A percentile compares a stretch with the other conserved stretches of the same genome.
Conservation (phyloP, 2,113 vertebrate genomes). For the Pollachius pollachius region DNA sequence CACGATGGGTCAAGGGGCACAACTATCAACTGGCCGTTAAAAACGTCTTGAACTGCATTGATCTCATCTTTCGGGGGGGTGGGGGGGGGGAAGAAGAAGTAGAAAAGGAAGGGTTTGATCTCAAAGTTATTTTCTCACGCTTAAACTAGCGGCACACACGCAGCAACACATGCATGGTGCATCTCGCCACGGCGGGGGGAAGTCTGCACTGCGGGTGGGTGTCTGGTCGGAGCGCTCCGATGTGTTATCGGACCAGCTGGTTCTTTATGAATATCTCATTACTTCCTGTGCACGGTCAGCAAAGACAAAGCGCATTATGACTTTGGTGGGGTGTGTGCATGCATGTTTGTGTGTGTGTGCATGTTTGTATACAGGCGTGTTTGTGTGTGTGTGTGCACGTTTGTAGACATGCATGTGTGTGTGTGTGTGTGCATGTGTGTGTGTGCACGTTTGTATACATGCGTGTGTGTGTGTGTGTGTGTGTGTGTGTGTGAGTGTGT, state of each 20-base stretch:
- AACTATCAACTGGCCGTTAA: no score
- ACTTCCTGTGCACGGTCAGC: conserved; percentile 50
- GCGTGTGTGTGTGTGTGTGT: conserved; percentile 11
- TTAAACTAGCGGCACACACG: no score
- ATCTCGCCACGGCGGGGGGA: neutral
- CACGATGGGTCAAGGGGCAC: no score
- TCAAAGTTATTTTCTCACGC: no score
- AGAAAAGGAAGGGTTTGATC: no score
- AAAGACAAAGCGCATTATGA: conserved; percentile 47
- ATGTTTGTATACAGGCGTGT: neutral
- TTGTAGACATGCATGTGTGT: neutral
- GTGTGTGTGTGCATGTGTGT: neutral
- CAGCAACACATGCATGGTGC: neutral
- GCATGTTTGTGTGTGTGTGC: conserved; percentile 15
- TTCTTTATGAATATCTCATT: conserved; percentile 62
- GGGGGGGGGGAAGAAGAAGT: no score
- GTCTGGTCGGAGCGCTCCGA: conserved; percentile 34
- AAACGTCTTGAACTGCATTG: no score
- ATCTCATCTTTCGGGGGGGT: no score
- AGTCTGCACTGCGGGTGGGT: conserved; percentile 2
- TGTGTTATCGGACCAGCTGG: conserved; percentile 38
- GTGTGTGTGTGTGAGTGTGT: neutral
- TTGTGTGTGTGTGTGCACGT: neutral
- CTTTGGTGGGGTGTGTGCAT: neutral
- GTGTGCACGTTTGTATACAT: conserved; percentile 19